Conservation (phyloP, 2,113 vertebrate species). For the Enhydra lutris region DNA sequence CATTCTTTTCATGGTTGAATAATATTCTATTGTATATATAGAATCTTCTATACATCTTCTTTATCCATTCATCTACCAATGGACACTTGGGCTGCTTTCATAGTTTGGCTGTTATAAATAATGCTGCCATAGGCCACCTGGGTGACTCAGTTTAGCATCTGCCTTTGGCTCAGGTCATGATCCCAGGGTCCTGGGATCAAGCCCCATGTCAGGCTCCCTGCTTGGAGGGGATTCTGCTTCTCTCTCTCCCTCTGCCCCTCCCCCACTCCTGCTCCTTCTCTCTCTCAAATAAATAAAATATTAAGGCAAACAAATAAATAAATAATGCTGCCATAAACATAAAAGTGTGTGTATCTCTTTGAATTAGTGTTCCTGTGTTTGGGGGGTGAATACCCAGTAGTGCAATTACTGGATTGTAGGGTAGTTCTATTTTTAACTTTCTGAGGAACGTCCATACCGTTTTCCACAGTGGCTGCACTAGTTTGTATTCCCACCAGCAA, state of each 20-base stretch:
- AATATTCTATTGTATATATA: neutral
- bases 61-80: neutral
- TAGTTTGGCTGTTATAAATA: neutral
- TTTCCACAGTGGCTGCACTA: neutral
- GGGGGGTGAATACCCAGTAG: neutral
- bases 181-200: neutral
- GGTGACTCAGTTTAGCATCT: neutral
- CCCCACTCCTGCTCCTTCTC: neutral
- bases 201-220: neutral
- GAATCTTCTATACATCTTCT: neutral
- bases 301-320: neutral
- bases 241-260: neutral
- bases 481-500: neutral
- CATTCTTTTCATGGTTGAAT: neutral
- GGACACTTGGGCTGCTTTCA: neutral
- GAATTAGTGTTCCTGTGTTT: neutral
- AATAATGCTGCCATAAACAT: neutral
- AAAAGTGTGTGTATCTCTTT: neutral
- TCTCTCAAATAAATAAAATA: neutral
- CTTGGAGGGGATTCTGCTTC: neutral
- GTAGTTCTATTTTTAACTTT: neutral
- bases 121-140: neutral
- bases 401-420: neutral
- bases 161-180: too few species aligned
- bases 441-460: neutral